Evolutionary conservation across 2,888 invertebrate species (phyloP).

Genomic region (Sepioteuthis lessoniana): DNA sequence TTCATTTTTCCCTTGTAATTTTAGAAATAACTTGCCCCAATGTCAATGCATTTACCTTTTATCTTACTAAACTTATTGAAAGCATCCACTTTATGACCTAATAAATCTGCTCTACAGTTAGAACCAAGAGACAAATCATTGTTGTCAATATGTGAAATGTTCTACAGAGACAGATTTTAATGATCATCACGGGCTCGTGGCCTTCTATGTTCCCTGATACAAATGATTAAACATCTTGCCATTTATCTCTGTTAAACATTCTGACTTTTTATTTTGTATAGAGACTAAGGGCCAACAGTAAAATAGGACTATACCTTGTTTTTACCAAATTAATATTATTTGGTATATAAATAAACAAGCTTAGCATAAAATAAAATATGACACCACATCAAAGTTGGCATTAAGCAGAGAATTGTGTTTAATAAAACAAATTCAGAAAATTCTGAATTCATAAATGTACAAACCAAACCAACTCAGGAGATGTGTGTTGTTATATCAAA

Average conservation of each 20-base stretch:
- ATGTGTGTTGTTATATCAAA: not conserved
- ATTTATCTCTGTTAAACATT: not conserved
- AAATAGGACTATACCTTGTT: not conserved
- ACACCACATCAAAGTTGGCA: conserved; percentile 25
- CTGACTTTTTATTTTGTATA: conserved; percentile 15
- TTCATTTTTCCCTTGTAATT: not conserved
- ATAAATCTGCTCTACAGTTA: conserved; percentile 16
- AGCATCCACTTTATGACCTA: not conserved
- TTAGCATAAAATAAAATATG: conserved; percentile 11
- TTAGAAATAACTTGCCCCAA: not conserved
- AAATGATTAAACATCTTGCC: not conserved
- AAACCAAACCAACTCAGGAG: not conserved
- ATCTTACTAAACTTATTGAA: not conserved
- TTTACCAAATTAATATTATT: not conserved
- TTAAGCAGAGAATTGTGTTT: not conserved
- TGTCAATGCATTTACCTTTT: not conserved
- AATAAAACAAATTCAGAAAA: not conserved
- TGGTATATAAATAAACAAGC: not conserved
- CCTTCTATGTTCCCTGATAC: not conserved
- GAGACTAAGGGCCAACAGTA: not conserved
- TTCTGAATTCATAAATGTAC: conserved; percentile 15
- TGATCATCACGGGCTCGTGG: conserved; percentile 33
- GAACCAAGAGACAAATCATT: not conserved
- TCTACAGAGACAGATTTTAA: not conserved
- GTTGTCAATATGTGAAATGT: not conserved